Evolutionary conservation across 2,113 vertebrate genomes (phyloP).

Genomic region (Cisticola juncidis): DNA sequence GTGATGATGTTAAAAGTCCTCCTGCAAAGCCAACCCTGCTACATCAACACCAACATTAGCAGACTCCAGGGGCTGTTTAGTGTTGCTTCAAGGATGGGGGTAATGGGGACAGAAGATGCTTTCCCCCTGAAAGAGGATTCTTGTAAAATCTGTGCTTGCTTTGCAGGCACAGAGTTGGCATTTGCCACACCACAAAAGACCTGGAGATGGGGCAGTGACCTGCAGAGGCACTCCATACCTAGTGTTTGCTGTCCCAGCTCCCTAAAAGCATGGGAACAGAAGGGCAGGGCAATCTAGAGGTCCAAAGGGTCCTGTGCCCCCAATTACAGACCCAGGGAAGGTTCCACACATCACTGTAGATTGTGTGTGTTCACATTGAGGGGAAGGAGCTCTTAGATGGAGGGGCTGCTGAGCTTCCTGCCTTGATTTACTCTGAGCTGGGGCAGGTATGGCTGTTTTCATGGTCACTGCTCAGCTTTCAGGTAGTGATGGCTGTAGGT

Average conservation of each 20-base stretch:
- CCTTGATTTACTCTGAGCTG: neutral
- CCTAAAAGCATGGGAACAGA: neutral
- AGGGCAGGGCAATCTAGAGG: neutral
- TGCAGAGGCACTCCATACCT: neutral
- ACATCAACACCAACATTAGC: neutral
- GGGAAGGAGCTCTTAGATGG: neutral
- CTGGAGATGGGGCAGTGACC: neutral
- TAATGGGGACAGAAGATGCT: neutral
- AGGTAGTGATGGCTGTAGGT: neutral
- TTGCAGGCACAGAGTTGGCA: neutral
- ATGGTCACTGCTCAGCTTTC: neutral
- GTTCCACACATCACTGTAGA: fast-evolving
- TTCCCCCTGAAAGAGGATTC: neutral
- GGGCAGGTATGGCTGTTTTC: neutral
- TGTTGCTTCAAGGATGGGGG: neutral
- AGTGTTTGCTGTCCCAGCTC: neutral
- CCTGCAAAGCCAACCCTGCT: neutral
- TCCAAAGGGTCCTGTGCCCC: neutral
- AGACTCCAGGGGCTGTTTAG: neutral
- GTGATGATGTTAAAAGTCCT: neutral
- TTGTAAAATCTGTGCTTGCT: neutral
- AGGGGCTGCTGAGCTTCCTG: neutral
- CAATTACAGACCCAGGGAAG: neutral
- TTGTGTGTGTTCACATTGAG: neutral
- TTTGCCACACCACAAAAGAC: neutral